Percentiles rank a stretch among this genome's conserved stretches.
These are phyloP conservation scores for Parapsyche elsis DNA, from an alignment of 1,140 invertebrate species.

Conservation along the genomic window DNA sequence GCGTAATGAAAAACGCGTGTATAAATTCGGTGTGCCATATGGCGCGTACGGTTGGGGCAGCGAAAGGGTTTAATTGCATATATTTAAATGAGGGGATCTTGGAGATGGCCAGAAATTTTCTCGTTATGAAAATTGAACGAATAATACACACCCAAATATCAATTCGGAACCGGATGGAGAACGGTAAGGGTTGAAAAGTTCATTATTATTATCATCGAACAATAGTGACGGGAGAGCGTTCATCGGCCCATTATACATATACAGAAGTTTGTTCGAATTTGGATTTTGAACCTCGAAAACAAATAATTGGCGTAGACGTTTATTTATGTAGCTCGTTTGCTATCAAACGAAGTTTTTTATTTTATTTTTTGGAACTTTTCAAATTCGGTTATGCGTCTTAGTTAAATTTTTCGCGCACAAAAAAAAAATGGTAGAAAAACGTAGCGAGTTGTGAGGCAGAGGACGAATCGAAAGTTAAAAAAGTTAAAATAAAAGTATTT, in stretches of 20 bases:
- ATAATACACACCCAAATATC: too few species aligned
- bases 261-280: neutral
- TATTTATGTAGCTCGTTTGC: too few species aligned
- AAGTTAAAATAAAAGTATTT: constrained; percentile 11
- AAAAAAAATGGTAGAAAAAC: too few species aligned
- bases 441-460: neutral
- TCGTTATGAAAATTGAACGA: constrained; percentile 6
- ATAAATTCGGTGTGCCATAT: constrained; percentile 19
- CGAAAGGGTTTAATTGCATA: constrained; percentile 28
- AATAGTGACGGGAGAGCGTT: neutral
- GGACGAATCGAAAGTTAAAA: neutral
- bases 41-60: neutral
- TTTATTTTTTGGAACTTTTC: too few species aligned
- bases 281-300: neutral
- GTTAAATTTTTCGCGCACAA: too few species aligned
- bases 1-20: neutral
- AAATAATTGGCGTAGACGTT: neutral
- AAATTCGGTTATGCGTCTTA: too few species aligned
- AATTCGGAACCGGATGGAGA: neutral
- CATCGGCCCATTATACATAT: neutral
- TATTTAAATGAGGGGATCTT: constrained; percentile 21
- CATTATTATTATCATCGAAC: neutral
- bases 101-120: neutral
- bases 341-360: too few species aligned
- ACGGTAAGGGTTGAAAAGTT: constrained; percentile 3